A percentile compares a stretch with the other conserved stretches of the same genome.
Evolutionary conservation across 2,113 vertebrate genomes (phyloP).

Genomic region (Heteronetta atricapilla): DNA sequence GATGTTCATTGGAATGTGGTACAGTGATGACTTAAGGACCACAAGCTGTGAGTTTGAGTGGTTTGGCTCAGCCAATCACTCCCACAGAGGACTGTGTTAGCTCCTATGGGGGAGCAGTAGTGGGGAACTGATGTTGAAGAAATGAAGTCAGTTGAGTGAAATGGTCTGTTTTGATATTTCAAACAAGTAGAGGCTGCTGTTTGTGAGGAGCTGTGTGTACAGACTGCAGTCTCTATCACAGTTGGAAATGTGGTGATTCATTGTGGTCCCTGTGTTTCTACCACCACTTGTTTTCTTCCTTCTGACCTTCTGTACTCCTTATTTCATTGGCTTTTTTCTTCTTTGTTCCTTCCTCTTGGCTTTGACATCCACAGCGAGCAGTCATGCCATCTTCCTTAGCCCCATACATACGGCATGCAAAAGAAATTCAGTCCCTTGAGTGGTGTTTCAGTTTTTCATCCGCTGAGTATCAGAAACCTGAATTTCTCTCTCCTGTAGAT

Average conservation of each 20-base stretch:
- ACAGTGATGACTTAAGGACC: neutral
- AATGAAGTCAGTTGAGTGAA: neutral
- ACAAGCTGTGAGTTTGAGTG: neutral
- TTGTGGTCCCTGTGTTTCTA: constrained; percentile 26
- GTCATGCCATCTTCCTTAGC: neutral
- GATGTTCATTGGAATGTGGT: neutral
- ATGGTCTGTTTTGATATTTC: neutral
- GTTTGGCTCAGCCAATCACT: neutral
- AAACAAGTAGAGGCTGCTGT: neutral
- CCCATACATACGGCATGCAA: neutral
- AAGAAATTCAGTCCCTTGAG: neutral
- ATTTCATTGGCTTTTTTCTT: neutral
- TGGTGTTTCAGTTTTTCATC: neutral
- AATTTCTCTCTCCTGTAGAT: neutral
- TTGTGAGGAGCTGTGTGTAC: neutral
- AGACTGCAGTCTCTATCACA: constrained; percentile 27
- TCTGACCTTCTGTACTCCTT: neutral
- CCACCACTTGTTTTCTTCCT: constrained; percentile 32
- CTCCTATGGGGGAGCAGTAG: neutral
- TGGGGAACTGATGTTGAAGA: neutral
- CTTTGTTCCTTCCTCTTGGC: neutral
- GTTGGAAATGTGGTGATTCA: constrained; percentile 44
- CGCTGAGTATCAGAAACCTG: neutral
- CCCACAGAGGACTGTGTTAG: neutral
- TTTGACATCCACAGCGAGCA: neutral